Evolutionary conservation across 2,888 invertebrate species (phyloP).

Genomic region (Elmis aenea): DNA sequence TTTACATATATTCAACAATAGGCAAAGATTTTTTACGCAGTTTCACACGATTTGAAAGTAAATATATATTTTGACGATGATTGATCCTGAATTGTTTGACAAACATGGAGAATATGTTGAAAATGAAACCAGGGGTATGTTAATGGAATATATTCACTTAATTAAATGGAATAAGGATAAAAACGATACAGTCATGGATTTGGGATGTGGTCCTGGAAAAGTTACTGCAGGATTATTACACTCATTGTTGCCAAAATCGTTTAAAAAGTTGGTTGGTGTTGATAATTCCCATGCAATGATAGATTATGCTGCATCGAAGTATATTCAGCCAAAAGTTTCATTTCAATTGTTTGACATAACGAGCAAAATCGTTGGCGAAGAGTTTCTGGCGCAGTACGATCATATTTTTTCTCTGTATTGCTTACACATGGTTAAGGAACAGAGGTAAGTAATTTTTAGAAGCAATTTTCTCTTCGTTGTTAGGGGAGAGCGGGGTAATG

Average conservation of each 20-base stretch:
- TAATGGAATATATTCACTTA: neutral
- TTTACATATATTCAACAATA: too few species aligned
- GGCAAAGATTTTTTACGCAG: too few species aligned
- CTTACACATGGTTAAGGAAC: slow-evolving; percentile 67
- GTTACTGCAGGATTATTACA: slow-evolving; percentile 54
- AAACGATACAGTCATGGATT: slow-evolving; percentile 42
- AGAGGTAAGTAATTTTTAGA: slow-evolving; percentile 54
- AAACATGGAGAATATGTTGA: too few species aligned
- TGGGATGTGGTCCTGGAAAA: slow-evolving; percentile 66
- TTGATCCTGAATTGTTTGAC: too few species aligned
- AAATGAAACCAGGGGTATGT: neutral
- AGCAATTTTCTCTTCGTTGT: too few species aligned
- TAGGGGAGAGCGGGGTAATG: too few species aligned
- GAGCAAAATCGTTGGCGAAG: slow-evolving; percentile 46
- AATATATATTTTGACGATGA: too few species aligned
- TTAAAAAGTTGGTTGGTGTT: slow-evolving; percentile 51
- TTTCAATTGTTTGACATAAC: slow-evolving; percentile 54
- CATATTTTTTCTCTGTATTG: slow-evolving; percentile 67
- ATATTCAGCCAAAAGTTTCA: slow-evolving; percentile 43
- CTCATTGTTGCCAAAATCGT: slow-evolving; percentile 51
- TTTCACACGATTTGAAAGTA: too few species aligned
- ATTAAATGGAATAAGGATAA: neutral
- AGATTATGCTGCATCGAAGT: slow-evolving; percentile 52
- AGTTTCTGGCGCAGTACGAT: slow-evolving; percentile 50
- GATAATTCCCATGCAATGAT: slow-evolving; percentile 66